Conservation (phyloP, 2,113 vertebrate species). For the Puntigrus tetrazona region DNA sequence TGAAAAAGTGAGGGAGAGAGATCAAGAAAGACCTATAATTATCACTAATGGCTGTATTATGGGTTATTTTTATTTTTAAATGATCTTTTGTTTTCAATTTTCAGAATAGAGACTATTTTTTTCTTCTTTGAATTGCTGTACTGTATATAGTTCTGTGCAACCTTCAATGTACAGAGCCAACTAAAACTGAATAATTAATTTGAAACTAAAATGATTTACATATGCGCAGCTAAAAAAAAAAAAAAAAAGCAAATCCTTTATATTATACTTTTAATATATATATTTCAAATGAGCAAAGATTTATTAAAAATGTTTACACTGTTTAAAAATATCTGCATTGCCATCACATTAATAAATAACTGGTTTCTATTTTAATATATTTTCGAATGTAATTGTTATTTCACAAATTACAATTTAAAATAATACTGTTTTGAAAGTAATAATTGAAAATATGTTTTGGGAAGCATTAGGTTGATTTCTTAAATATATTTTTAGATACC, state of each 20-base stretch:
- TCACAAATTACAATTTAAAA: background rate
- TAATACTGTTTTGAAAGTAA: background rate
- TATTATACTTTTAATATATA: background rate
- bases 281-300: background rate
- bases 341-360: background rate
- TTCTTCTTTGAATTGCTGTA: background rate
- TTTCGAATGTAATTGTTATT: background rate
- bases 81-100: background rate
- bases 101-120: background rate
- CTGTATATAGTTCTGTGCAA: background rate
- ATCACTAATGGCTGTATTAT: background rate
- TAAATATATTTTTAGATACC: background rate
- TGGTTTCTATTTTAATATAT: background rate
- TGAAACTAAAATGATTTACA: background rate
- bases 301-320: background rate
- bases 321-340: background rate
- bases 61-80: background rate
- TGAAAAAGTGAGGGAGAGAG: background rate
- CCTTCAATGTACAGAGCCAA: background rate
- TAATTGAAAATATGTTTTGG: no score
- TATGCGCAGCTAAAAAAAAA: background rate
- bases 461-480: background rate
- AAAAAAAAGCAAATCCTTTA: background rate
- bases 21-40: slow-evolving; percentile 7
- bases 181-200: background rate